These are phyloP conservation scores for Salvelinus alpinus DNA, from an alignment of 2,113 vertebrate species.

Conservation along the genomic window DNA sequence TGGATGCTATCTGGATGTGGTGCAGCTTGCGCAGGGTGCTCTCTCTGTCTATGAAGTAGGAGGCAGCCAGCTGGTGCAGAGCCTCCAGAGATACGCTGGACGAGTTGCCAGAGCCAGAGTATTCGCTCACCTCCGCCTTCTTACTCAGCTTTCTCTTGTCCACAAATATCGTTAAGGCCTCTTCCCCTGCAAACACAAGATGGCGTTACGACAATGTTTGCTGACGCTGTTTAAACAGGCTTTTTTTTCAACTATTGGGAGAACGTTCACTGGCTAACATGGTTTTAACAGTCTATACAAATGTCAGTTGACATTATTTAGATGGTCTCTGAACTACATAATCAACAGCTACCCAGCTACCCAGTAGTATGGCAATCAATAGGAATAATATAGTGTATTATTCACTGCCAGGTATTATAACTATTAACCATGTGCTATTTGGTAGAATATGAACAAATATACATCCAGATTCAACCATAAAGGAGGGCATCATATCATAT, in stretches of 20 bases:
- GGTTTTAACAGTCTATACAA: neutral
- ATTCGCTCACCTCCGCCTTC: slow-evolving; percentile 82
- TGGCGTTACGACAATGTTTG: neutral
- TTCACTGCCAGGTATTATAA: too few relatives aligned
- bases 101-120: slow-evolving; percentile 72
- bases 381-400: too few relatives aligned
- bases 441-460: too few relatives aligned
- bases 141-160: slow-evolving; percentile 95
- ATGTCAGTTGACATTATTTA: too few relatives aligned
- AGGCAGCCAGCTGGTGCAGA: slow-evolving; percentile 82
- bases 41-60: slow-evolving; percentile 85
- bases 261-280: neutral
- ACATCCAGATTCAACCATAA: too few relatives aligned
- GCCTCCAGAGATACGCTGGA: slow-evolving; percentile 76
- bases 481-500: too few relatives aligned
- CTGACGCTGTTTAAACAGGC: neutral
- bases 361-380: too few relatives aligned
- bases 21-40: slow-evolving; percentile 81
- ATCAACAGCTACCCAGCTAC: too few relatives aligned
- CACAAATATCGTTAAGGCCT: slow-evolving; percentile 96
- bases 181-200: slow-evolving; percentile 80
- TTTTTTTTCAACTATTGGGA: neutral
- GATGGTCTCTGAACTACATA: too few relatives aligned
- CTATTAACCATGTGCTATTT: too few relatives aligned
- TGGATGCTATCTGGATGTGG: slow-evolving; percentile 85